Conservation (phyloP, 2,888 invertebrate genomes). For the Drosophila buzzatii region DNA sequence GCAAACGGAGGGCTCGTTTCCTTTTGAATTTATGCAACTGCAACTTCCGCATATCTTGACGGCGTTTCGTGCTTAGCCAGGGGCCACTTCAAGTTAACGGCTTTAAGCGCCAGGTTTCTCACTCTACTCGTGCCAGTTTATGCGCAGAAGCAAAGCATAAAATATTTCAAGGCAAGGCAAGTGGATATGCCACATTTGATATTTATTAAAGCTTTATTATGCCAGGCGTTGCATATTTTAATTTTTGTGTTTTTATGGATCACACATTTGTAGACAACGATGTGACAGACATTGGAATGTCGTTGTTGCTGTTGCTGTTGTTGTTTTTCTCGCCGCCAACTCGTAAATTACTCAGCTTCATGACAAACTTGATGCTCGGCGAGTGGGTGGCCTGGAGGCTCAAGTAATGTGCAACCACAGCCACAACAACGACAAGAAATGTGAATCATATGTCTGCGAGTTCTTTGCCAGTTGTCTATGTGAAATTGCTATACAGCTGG, state of each 20-base stretch:
- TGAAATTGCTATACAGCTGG: constrained; percentile 36
- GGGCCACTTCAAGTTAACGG: constrained; percentile 45
- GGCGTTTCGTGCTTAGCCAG: constrained; percentile 13
- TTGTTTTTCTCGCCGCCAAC: constrained; percentile 23
- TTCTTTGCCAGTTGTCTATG: not conserved
- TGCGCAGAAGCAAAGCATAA: constrained; percentile 2
- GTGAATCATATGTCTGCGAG: constrained; percentile 24
- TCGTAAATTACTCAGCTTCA: constrained; percentile 45
- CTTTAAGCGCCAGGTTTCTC: constrained; percentile 15
- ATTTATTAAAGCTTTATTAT: constrained; percentile 6
- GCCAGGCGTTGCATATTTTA: constrained; percentile 11
- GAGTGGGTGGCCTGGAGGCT: constrained; percentile 7
- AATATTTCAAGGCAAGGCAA: constrained; percentile 4
- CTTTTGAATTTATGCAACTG: constrained; percentile 45
- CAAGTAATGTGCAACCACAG: constrained; percentile 1
- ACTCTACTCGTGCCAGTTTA: not conserved
- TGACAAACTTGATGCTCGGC: constrained; percentile 15
- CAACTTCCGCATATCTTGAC: constrained; percentile 65
- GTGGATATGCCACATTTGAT: not conserved
- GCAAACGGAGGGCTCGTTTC: constrained; percentile 8
- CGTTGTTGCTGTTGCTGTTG: constrained; percentile 6
- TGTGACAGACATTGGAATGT: constrained; percentile 25
- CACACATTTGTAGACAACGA: constrained; percentile 3
- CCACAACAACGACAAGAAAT: constrained; percentile 7
- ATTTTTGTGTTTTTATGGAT: constrained; percentile 14